Conservation (phyloP, 2,888 invertebrate genomes). For the Stegophylla sp. region DNA sequence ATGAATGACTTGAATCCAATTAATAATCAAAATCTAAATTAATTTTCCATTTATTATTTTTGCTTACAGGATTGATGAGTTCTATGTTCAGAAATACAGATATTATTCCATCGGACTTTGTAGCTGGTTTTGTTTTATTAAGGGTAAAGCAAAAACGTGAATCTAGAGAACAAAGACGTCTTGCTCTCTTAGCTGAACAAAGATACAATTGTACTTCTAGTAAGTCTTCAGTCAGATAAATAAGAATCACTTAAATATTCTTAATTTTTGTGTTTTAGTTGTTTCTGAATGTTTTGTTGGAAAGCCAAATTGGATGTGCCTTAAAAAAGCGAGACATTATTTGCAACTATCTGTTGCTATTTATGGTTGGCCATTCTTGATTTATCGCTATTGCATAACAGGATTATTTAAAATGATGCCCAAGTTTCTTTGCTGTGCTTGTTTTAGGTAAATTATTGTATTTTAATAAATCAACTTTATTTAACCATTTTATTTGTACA, state of each 20-base stretch:
- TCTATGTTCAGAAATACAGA: slow-evolving; percentile 84
- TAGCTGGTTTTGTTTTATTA: slow-evolving; percentile 85
- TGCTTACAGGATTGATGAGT: slow-evolving; percentile 72
- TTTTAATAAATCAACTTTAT: background rate
- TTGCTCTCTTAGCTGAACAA: slow-evolving; percentile 71
- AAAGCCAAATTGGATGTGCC: slow-evolving; percentile 81
- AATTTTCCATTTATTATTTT: slow-evolving; percentile 26
- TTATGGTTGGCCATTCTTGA: slow-evolving; percentile 87
- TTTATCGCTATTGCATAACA: slow-evolving; percentile 78
- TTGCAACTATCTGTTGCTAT: slow-evolving; percentile 81
- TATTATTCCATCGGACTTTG: slow-evolving; percentile 85
- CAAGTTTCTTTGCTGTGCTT: slow-evolving; percentile 76
- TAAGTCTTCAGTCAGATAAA: slow-evolving; percentile 64
- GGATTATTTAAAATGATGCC: slow-evolving; percentile 77
- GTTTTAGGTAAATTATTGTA: slow-evolving; percentile 69
- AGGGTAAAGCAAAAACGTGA: slow-evolving; percentile 78
- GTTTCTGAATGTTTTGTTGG: slow-evolving; percentile 70
- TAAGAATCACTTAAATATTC: background rate
- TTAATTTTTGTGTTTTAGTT: slow-evolving; percentile 65
- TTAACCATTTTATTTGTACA: slow-evolving; percentile 62
- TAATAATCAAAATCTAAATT: slow-evolving; percentile 21
- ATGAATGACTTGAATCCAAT: background rate
- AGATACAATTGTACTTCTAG: slow-evolving; percentile 75
- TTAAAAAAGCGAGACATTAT: slow-evolving; percentile 78
- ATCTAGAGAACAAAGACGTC: slow-evolving; percentile 74